Base-by-base conservation (phyloP, 2,113 vertebrate genomes). In the Lepisosteus osseus region DNA sequence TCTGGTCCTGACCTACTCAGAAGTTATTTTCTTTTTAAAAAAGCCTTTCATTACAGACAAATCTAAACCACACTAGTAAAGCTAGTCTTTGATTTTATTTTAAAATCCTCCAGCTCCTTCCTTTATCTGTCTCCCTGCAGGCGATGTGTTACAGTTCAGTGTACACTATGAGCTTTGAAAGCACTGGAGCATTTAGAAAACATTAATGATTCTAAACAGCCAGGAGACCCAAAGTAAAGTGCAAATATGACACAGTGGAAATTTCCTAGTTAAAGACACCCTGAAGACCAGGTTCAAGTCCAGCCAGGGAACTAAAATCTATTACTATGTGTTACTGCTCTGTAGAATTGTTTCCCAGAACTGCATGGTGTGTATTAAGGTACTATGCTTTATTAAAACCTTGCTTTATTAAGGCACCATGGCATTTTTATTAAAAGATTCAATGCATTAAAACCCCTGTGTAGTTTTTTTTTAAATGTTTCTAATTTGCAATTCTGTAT, bases 81-180 rank as follows among this genome's bases (percentile, higher is more conserved):
- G 72, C 69, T 76, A 63, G 66, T 72, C 66, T 79, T 82, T 75
- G 72, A 79, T 55, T 67, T 43, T 78, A 69, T 74, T 78, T 69
- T 65, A 51, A 17, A 63, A 62, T 43, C 72, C 71, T 29, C 29
- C 66, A 54, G 15, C 72, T 40, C 47, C 15, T 15, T 51, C 54
- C 70, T 80, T 79, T 78, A 84, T 78, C 70, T 45, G 76, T 76
- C 78, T 67, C 57, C 70, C 75, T 55, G 71, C 80, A 82, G 74
- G 67, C 74, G 76, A 77, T 73, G 74, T 78, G 86, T 87, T 88
- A 85, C 86, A 84, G 86, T 86, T 80, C 82, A 84, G 79, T 79
- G 85, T 87, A 56, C 71, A 77, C 74, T 67, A 78, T 77, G 84
- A 87, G 84, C 73, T 81, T 57, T 69, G 74, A 69, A 77, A 61